Conservation (phyloP, 2,888 invertebrate species). For the Gastrophysa polygoni region DNA sequence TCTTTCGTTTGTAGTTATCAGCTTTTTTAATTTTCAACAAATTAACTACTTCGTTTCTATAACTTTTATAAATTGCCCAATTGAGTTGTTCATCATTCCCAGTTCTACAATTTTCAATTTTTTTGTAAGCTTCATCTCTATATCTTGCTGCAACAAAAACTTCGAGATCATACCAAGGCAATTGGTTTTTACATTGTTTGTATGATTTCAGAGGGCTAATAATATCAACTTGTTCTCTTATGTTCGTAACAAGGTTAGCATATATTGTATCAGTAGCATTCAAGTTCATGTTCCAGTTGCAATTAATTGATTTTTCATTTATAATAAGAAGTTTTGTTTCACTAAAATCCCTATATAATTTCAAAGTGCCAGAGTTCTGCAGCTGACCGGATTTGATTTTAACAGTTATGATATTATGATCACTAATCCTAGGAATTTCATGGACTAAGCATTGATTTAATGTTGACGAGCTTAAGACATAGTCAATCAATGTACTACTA, state of each 20-base stretch:
- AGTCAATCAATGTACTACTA: no score
- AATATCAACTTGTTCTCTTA: constrained; percentile 7
- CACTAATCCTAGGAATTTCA: no score
- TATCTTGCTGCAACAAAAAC: not conserved
- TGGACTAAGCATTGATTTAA: no score
- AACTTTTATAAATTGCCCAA: not conserved
- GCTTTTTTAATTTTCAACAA: not conserved
- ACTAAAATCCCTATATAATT: no score
- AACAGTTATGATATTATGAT: no score
- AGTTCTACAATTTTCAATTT: not conserved
- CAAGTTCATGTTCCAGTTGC: not conserved
- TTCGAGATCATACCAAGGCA: not conserved
- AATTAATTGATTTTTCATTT: not conserved
- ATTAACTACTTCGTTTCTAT: not conserved
- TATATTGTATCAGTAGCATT: constrained; percentile 1
- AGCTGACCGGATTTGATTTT: no score
- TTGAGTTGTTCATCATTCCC: not conserved
- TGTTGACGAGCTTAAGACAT: no score
- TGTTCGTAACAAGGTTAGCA: constrained; percentile 4
- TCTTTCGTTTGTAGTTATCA: not conserved
- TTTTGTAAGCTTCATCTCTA: constrained; percentile 4
- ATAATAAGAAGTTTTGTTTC: not conserved
- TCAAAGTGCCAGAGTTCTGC: no score
- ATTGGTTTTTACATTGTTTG: not conserved
- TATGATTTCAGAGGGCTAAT: not conserved